Percentiles rank a stretch among this genome's conserved stretches.
These are phyloP conservation scores for Hydractinia echinata DNA, from an alignment of 30 jellyfish, hydroid and myxozoan genomes.

Conservation along the genomic window DNA sequence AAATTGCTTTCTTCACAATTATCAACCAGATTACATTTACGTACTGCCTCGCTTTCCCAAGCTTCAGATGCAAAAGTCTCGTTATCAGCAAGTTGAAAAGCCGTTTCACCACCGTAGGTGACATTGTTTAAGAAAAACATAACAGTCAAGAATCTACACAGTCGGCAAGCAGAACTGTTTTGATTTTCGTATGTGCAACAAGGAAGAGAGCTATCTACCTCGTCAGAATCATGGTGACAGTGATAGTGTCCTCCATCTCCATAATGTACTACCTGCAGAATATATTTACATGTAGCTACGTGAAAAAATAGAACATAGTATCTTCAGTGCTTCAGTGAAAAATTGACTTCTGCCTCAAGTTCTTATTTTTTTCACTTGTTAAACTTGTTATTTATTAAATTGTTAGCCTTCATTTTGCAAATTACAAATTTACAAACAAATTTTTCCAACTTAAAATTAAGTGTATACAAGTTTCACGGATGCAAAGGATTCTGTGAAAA, in stretches of 20 bases:
- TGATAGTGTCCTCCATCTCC: constrained; percentile 79
- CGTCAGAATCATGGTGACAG: constrained; percentile 85
- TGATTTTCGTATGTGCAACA: constrained; percentile 67
- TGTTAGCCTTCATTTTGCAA: too few species aligned
- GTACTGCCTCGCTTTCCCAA: constrained; percentile 67
- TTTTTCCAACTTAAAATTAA: too few species aligned
- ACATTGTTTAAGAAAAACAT: constrained; percentile 78
- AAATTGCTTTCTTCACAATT: constrained; percentile 36
- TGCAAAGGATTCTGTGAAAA: too few species aligned
- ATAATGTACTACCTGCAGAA: constrained; percentile 54
- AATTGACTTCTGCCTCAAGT: too few species aligned
- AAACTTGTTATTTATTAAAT: too few species aligned
- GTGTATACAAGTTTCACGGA: too few species aligned
- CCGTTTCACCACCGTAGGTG: constrained; percentile 88
- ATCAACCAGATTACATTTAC: constrained; percentile 58
- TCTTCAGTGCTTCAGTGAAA: too few species aligned
- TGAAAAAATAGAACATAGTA: too few species aligned
- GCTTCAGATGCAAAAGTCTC: constrained; percentile 45
- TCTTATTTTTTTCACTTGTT: too few species aligned
- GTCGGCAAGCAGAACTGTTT: constrained; percentile 44
- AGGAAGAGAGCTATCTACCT: constrained; percentile 52
- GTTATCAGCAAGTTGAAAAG: constrained; percentile 82
- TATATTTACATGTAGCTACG: too few species aligned
- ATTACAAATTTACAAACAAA: too few species aligned
- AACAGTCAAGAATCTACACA: constrained; percentile 69